These are phyloP conservation scores for Turnix velox DNA, from an alignment of 2,113 vertebrate species.

Conservation along the genomic window DNA sequence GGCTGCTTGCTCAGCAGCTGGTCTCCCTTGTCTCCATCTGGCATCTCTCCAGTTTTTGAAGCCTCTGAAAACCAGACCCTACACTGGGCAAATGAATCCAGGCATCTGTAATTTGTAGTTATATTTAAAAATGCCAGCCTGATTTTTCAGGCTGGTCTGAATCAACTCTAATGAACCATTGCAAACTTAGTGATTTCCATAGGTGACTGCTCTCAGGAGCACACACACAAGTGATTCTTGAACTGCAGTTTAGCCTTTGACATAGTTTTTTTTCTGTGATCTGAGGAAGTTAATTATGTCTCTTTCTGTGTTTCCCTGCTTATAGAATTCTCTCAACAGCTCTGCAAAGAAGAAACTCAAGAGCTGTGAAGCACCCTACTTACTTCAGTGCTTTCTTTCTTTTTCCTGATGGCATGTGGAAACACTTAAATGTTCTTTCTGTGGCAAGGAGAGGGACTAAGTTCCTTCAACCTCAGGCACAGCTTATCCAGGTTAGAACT, in stretches of 20 bases:
- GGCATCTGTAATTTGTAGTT: neutral
- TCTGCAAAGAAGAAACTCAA: neutral
- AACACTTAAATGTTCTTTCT: neutral
- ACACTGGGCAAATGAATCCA: neutral
- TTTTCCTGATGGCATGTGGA: neutral
- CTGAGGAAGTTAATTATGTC: neutral
- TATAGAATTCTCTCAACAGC: neutral
- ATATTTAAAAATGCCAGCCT: neutral
- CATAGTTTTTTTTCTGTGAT: neutral
- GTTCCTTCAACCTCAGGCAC: neutral
- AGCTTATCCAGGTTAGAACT: neutral
- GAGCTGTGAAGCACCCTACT: neutral
- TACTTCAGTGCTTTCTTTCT: neutral
- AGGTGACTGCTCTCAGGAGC: neutral
- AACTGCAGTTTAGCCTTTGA: neutral
- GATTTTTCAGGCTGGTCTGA: neutral
- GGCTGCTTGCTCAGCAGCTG: neutral
- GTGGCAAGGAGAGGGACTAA: neutral
- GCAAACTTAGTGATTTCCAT: neutral
- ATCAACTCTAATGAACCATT: neutral
- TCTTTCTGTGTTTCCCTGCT: neutral
- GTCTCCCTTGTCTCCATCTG: neutral
- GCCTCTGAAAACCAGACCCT: neutral
- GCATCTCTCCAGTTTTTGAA: neutral
- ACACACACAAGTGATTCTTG: neutral